Conservation (phyloP, 2,888 invertebrate species). For the Strigamia maritima region DNA sequence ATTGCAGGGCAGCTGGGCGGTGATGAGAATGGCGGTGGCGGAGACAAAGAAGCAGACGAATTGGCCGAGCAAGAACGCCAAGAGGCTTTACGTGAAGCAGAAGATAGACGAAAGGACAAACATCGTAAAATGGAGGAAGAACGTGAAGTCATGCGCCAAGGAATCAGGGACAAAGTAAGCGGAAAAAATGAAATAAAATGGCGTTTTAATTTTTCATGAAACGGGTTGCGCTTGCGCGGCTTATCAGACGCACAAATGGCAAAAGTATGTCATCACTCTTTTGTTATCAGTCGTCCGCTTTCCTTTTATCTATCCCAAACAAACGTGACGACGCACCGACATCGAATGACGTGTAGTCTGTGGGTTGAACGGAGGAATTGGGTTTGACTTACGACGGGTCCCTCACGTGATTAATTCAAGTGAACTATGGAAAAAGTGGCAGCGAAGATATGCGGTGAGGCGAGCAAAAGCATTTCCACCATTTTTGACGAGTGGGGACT, state of each 20-base stretch:
- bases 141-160: conserved; percentile 97
- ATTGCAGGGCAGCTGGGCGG: conserved; percentile 53
- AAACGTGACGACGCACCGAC: neutral
- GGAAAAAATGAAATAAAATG: neutral
- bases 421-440: neutral
- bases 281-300: neutral
- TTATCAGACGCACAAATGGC: neutral
- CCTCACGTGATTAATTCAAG: neutral
- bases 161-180: conserved; percentile 96
- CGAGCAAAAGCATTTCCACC: neutral
- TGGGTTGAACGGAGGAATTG: neutral
- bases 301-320: neutral
- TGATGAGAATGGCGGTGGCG: conserved; percentile 74
- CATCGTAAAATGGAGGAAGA: conserved; percentile 99
- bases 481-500: neutral
- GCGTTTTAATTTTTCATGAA: conserved; percentile 7
- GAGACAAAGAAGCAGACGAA: conserved; percentile 97
- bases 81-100: conserved; percentile 96
- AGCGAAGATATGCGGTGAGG: neutral
- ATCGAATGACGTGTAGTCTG: conserved; percentile 12
- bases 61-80: conserved; percentile 96
- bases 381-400: neutral
- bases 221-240: neutral
- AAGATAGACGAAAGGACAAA: conserved; percentile 97
- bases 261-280: conserved; percentile 9